Conservation (phyloP, 1,140 invertebrate genomes). For the Radopholus similis region DNA sequence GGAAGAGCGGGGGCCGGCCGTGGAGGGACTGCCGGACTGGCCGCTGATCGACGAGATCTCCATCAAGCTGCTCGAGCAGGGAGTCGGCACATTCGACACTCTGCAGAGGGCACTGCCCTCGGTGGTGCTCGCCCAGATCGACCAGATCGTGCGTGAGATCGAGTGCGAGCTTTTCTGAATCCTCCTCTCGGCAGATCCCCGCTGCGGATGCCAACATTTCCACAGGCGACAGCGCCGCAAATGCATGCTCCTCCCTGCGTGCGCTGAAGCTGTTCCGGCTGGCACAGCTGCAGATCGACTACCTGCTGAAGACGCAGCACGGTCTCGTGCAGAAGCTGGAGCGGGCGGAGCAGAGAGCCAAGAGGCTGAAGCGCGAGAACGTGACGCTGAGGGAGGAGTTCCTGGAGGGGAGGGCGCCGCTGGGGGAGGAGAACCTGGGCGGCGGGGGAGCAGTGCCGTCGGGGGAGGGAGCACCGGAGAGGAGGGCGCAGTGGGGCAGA, state of each 20-base stretch:
- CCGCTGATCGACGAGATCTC: conserved; percentile 13
- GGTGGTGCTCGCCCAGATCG: conserved; percentile 22
- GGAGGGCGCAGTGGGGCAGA: not conserved
- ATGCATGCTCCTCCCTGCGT: not conserved
- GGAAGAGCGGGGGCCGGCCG: no score
- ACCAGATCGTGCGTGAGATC: conserved; percentile 16
- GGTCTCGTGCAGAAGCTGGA: conserved; percentile 16
- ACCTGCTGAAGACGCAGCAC: conserved; percentile 24
- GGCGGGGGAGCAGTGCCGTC: not conserved
- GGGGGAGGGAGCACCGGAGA: not conserved
- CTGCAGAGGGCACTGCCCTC: conserved; percentile 24
- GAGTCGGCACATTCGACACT: conserved; percentile 23
- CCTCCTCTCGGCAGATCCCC: not conserved
- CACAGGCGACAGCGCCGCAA: not conserved
- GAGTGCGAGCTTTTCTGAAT: not conserved
- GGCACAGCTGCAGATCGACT: conserved; percentile 20
- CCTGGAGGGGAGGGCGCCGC: not conserved
- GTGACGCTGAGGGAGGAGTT: not conserved
- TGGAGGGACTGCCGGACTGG: no score
- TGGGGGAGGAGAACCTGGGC: not conserved
- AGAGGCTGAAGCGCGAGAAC: not conserved
- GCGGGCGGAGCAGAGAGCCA: not conserved
- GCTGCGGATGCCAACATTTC: not conserved
- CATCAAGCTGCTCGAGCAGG: conserved; percentile 10
- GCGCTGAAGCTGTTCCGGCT: conserved; percentile 28